Evolutionary conservation across 1,140 invertebrate genomes (phyloP).

Genomic region (Scaptodrosophila lebanonensis): DNA sequence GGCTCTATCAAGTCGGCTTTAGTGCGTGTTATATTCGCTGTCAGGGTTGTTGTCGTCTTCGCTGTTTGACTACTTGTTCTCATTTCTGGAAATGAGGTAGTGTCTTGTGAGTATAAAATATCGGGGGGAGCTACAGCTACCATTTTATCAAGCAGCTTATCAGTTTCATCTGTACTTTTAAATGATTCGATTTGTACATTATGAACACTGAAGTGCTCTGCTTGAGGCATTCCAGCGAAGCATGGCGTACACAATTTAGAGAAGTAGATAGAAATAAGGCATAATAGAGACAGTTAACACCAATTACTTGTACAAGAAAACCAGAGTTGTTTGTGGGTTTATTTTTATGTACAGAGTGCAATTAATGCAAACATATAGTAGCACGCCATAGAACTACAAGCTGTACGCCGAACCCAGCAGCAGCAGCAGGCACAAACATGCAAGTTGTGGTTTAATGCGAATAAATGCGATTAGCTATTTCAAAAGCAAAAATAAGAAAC

Average conservation of each 20-base stretch:
- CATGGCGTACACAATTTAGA: conserved; percentile 23
- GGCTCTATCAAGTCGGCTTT: conserved; percentile 4
- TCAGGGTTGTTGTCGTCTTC: conserved; percentile 50
- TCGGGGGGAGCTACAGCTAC: conserved; percentile 51
- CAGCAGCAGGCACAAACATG: conserved; percentile 72
- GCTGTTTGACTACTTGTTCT: conserved; percentile 73
- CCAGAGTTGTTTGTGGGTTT: conserved; percentile 50
- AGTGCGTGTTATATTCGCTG: conserved; percentile 50
- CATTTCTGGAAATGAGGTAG: conserved; percentile 77
- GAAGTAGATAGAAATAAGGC: conserved; percentile 65
- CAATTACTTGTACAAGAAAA: conserved; percentile 58
- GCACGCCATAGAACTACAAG: conserved; percentile 47
- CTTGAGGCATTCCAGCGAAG: conserved; percentile 60
- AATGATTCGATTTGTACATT: conserved; percentile 68
- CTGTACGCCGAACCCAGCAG: conserved; percentile 48
- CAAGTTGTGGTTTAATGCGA: conserved; percentile 44
- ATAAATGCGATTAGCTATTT: conserved; percentile 52
- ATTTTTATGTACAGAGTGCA: conserved; percentile 68
- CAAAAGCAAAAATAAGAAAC: conserved; percentile 51
- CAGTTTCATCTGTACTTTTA: conserved; percentile 72
- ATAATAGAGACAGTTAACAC: conserved; percentile 71
- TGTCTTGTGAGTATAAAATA: conserved; percentile 62
- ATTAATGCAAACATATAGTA: conserved; percentile 14
- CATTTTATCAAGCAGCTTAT: conserved; percentile 73
- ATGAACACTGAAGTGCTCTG: conserved; percentile 77